Evolutionary conservation across 2,797 vertebrate species (phyloP).

Genomic region (Poeciliopsis infans): DNA sequence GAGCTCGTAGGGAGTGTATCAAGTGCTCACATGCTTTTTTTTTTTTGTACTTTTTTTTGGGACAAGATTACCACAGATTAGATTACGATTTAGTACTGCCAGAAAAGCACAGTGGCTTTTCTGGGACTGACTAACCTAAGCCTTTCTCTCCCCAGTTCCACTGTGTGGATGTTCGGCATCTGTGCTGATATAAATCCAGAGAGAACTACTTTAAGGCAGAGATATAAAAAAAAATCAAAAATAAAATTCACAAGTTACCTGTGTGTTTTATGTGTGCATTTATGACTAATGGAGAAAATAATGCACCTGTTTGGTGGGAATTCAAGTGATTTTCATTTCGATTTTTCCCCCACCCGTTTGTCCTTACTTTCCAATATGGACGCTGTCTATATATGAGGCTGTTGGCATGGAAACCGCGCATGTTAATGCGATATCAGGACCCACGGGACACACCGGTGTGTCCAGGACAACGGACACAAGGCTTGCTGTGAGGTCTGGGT

Average conservation of each 20-base stretch:
- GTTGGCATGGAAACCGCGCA: conserved; percentile 64
- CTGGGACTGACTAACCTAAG: not conserved
- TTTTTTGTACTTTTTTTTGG: conserved; percentile 15
- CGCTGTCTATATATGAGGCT: conserved; percentile 46
- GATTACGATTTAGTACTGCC: conserved; percentile 51
- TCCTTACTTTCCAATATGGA: conserved; percentile 43
- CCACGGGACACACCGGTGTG: conserved; percentile 16
- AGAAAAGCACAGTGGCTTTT: conserved; percentile 31
- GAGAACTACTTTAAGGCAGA: too few relatives aligned
- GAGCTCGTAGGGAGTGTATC: conserved; percentile 44
- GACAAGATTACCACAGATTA: conserved; percentile 62
- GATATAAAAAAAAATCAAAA: too few relatives aligned
- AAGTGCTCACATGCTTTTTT: conserved; percentile 52
- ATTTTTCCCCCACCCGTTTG: not conserved
- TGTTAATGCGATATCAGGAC: conserved; percentile 46
- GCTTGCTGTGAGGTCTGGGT: not conserved
- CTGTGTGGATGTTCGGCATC: not conserved
- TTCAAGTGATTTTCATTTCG: not conserved
- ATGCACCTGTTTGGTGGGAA: not conserved
- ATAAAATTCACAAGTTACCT: not conserved
- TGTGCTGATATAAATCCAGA: not conserved
- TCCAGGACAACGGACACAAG: not conserved
- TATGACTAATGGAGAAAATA: not conserved
- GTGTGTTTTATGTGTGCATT: not conserved
- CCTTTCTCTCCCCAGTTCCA: not conserved